phyloP scores from a whole-genome alignment of 2,888 invertebrate genomes.

The Spialia ferax region DNA sequence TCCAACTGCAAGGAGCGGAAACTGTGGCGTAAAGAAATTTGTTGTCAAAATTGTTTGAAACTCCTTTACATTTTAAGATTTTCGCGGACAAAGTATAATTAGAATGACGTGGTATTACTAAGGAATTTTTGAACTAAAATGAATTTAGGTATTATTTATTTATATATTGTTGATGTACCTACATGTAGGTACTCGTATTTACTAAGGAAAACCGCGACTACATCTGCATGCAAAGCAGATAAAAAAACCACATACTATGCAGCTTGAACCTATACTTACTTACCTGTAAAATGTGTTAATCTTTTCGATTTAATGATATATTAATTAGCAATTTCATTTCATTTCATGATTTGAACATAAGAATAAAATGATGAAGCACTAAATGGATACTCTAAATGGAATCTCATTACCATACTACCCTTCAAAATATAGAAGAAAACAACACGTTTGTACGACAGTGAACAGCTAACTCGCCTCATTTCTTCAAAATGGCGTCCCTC shows the following conservation, averaged over 20 bases:
- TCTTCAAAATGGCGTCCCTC: conserved; percentile 35
- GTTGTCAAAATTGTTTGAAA: conserved; percentile 24
- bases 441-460: conserved; percentile 23
- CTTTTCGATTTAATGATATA: too few species aligned
- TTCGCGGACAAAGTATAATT: neutral
- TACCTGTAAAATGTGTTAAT: too few species aligned
- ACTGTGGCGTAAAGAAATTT: conserved; percentile 20
- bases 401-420: conserved; percentile 4
- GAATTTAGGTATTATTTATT: neutral
- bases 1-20: conserved; percentile 10
- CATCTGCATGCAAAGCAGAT: too few species aligned
- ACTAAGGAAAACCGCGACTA: too few species aligned
- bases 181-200: too few species aligned
- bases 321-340: too few species aligned
- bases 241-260: too few species aligned
- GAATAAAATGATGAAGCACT: neutral
- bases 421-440: neutral
- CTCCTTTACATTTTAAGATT: conserved; percentile 10
- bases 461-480: conserved; percentile 31
- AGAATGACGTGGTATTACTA: neutral
- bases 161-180: too few species aligned
- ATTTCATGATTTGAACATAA: too few species aligned
- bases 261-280: too few species aligned
- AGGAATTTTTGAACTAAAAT: neutral
- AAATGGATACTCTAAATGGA: conserved; percentile 23